These are phyloP conservation scores for Clangula hyemalis DNA, from an alignment of 2,797 vertebrate species.

Conservation along the genomic window DNA sequence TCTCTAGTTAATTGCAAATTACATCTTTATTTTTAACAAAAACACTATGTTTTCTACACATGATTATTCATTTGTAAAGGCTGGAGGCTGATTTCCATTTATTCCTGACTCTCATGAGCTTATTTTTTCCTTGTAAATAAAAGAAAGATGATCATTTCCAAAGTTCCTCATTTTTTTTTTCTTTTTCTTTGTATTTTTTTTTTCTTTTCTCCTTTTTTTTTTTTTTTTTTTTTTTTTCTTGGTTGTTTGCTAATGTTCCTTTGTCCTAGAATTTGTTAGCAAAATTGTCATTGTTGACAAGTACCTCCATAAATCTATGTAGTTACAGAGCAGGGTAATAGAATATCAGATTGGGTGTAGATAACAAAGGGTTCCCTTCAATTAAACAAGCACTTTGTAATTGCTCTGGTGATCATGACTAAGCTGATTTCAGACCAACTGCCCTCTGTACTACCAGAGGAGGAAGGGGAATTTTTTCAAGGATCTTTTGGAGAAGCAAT, in stretches of 20 bases:
- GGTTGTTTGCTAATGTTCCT: not conserved
- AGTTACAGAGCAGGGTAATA: not conserved
- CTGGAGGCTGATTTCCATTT: conserved; percentile 34
- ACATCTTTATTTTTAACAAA: conserved; percentile 13
- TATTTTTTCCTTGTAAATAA: conserved; percentile 25
- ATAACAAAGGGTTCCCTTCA: not conserved
- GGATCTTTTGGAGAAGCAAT: not conserved
- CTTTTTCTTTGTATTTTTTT: not conserved
- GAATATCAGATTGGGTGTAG: not conserved
- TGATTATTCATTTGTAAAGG: not conserved
- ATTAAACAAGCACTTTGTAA: not conserved
- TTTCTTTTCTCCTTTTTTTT: not conserved
- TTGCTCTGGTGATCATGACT: not conserved
- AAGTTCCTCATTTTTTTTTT: not conserved
- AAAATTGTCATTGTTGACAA: not conserved
- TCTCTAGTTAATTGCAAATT: conserved; percentile 26
- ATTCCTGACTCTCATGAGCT: not conserved
- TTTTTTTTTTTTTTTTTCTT: not conserved
- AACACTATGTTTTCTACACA: not conserved
- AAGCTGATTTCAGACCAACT: not conserved
- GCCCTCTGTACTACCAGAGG: not conserved
- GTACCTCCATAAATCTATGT: not conserved
- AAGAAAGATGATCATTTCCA: not conserved
- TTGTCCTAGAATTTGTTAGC: not conserved
- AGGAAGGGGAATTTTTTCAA: not conserved